A percentile compares a stretch with the other conserved stretches of the same genome.
Evolutionary conservation across 1,140 invertebrate genomes (phyloP).

Genomic region (Meloidogyne chitwoodi): DNA sequence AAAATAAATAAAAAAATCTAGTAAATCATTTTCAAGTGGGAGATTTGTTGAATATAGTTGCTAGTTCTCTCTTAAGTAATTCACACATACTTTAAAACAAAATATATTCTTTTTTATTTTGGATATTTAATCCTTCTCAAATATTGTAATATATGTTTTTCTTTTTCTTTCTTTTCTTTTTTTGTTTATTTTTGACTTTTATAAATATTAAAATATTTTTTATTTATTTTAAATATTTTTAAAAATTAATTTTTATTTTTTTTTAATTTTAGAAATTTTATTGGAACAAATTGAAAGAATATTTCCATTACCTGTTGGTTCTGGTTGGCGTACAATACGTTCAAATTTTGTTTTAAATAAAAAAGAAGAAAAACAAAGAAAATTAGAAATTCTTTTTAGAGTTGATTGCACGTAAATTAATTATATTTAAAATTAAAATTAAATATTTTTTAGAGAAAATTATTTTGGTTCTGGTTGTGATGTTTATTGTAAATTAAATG

Average conservation of each 20-base stretch:
- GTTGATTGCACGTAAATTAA: not conserved
- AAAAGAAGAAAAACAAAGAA: not conserved
- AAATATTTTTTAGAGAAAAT: slow-evolving; percentile 14
- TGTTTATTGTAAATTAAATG: slow-evolving; percentile 17
- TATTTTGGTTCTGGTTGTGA: slow-evolving; percentile 25
- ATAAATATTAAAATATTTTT: not conserved
- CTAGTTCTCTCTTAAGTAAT: no score
- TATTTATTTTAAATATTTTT: no score
- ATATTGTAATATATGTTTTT: not conserved
- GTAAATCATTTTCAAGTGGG: not conserved
- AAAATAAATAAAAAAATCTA: no score
- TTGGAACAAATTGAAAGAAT: not conserved
- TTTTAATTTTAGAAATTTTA: slow-evolving; percentile 15
- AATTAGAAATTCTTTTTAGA: not conserved
- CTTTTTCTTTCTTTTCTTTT: not conserved
- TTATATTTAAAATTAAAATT: not conserved
- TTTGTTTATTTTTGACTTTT: not conserved
- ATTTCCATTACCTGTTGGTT: slow-evolving; percentile 7
- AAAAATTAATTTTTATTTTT: not conserved
- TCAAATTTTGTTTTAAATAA: not conserved
- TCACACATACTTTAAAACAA: not conserved
- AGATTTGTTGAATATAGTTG: no score
- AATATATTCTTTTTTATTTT: not conserved
- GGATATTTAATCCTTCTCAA: slow-evolving; percentile 1
- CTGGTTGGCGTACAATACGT: not conserved